These are phyloP conservation scores for Pocillopora verrucosa DNA, from an alignment of 64 coral and sea anemone species.

Conservation along the genomic window DNA sequence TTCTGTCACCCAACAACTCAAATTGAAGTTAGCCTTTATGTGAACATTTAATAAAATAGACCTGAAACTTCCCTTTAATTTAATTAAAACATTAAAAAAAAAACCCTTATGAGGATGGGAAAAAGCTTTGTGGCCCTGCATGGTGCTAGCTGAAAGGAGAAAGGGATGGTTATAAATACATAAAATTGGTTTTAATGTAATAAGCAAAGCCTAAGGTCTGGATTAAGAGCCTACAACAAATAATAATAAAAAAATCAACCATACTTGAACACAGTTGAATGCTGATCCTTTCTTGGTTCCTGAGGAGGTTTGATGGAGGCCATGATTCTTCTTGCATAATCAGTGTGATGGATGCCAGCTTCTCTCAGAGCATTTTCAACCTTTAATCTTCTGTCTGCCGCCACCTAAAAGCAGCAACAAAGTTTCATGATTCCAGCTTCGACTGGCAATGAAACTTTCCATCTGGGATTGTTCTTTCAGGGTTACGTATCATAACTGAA, in stretches of 20 bases:
- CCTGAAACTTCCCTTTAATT: no score
- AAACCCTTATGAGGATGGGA: no score
- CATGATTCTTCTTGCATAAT: conserved; percentile 89
- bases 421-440: background rate
- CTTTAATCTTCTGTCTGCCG: conserved; percentile 77
- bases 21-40: no score
- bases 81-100: no score
- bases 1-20: no score
- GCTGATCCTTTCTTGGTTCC: conserved; percentile 88
- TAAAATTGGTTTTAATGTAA: no score
- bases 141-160: no score
- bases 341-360: conserved; percentile 87
- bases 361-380: conserved; percentile 84
- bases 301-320: conserved; percentile 84
- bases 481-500: no score
- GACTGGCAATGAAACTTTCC: background rate
- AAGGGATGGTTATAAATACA: no score
- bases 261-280: conserved; percentile 95
- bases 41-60: no score
- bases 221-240: background rate
- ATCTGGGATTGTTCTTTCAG: no score
- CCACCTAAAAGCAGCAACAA: conserved; percentile 52
- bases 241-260: background rate
- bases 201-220: background rate
- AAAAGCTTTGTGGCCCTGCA: no score